Evolutionary conservation across 2,797 vertebrate genomes (phyloP).

Genomic region (Cyprinodon diabolis): DNA sequence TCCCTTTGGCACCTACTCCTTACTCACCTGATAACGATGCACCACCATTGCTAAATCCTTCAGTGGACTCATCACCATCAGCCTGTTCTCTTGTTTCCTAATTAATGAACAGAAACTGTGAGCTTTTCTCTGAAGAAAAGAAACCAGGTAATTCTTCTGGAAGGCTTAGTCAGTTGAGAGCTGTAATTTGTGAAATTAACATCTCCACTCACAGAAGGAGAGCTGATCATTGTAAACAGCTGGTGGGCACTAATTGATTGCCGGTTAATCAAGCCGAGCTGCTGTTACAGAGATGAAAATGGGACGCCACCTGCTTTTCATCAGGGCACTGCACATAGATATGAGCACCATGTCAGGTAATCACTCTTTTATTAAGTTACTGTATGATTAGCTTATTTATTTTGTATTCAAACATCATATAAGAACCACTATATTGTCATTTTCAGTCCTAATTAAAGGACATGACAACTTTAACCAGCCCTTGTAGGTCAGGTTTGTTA

Average conservation of each 20-base stretch:
- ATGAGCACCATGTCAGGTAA: neutral
- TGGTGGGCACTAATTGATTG: conserved; percentile 32
- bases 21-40: too few species aligned
- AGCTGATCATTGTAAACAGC: conserved; percentile 35
- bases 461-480: too few species aligned
- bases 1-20: too few species aligned
- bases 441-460: too few species aligned
- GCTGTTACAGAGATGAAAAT: conserved; percentile 34
- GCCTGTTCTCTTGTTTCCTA: neutral
- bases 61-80: too few species aligned
- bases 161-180: conserved; percentile 27
- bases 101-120: neutral
- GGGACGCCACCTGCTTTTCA: conserved; percentile 27
- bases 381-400: neutral
- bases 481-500: too few species aligned
- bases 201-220: conserved; percentile 25
- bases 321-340: conserved; percentile 2
- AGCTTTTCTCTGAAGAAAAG: neutral
- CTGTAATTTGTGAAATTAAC: conserved; percentile 21
- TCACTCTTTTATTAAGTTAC: neutral
- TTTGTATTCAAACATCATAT: neutral
- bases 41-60: too few species aligned
- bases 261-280: conserved; percentile 32
- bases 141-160: neutral
- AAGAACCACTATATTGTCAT: too few species aligned